phyloP scores from a whole-genome alignment of 2,888 invertebrate genomes.

The Beris morrisii region DNA sequence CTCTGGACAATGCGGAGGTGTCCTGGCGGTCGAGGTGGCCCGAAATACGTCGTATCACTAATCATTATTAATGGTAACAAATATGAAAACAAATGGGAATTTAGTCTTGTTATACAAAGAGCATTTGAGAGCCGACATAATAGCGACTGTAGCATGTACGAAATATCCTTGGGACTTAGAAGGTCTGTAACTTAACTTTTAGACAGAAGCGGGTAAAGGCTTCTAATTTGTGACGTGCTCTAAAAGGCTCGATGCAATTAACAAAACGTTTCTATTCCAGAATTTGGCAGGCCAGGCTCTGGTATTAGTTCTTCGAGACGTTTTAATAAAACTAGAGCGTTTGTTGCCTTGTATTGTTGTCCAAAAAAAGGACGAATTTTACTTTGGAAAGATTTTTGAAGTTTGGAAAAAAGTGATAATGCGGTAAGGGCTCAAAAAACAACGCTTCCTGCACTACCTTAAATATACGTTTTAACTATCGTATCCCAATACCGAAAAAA shows the following conservation, averaged over 20 bases:
- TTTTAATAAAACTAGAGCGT: no score
- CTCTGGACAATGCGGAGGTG: no score
- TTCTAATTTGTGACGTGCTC: slow-evolving; percentile 25
- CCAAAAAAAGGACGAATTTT: no score
- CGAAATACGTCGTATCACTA: slow-evolving; percentile 31
- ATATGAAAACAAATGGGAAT: slow-evolving; percentile 33
- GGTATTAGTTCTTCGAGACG: no score
- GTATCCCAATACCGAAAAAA: slow-evolving; percentile 19
- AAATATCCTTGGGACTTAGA: slow-evolving; percentile 19
- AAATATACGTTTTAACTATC: neutral
- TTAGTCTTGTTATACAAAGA: slow-evolving; percentile 24
- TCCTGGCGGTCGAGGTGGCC: slow-evolving; percentile 12
- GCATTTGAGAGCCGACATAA: slow-evolving; percentile 11
- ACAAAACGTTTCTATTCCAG: slow-evolving; percentile 22
- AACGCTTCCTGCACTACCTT: no score
- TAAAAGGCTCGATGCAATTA: slow-evolving; percentile 24
- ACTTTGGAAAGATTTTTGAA: no score
- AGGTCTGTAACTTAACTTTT: no score
- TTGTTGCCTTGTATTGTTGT: no score
- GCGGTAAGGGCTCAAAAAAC: no score
- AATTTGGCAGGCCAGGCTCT: no score
- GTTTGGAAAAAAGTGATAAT: no score
- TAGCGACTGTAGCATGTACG: slow-evolving; percentile 1
- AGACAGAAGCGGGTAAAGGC: neutral
- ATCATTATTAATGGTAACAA: slow-evolving; percentile 32